phyloP scores from a whole-genome alignment of 2,797 vertebrate genomes.

The Aotus griseimembra region DNA sequence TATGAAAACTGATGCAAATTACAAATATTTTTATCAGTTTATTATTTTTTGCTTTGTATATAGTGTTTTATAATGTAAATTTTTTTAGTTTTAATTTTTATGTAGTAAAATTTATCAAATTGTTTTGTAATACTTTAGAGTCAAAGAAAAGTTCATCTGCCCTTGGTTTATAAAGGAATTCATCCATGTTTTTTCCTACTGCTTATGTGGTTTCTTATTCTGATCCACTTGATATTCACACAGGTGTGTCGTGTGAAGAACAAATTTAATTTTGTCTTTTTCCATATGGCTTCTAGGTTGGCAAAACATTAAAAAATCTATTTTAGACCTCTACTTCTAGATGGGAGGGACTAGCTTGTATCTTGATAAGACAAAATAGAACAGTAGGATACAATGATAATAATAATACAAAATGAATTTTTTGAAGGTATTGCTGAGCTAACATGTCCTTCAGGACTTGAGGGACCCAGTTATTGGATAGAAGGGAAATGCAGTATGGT shows the following conservation, averaged over 20 bases:
- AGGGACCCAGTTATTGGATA: not conserved
- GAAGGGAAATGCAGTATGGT: not conserved
- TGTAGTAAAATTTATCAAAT: not conserved
- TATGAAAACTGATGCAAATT: not conserved
- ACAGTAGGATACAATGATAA: slow-evolving; percentile 15
- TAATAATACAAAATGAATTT: not conserved
- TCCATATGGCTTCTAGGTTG: slow-evolving; percentile 60
- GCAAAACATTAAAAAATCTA: slow-evolving; percentile 53
- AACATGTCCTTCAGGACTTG: not conserved
- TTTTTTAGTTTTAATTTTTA: not conserved
- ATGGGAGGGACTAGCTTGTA: not conserved
- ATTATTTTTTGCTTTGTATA: not conserved
- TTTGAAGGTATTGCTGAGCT: not conserved
- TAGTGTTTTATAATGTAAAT: not conserved
- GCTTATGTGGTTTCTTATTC: slow-evolving; percentile 39
- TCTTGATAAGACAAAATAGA: slow-evolving; percentile 45
- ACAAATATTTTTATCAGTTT: not conserved
- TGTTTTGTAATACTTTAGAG: not conserved
- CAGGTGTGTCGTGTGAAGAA: slow-evolving; percentile 65
- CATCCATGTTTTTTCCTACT: slow-evolving; percentile 4
- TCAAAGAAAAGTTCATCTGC: not conserved
- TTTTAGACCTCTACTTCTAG: slow-evolving; percentile 53
- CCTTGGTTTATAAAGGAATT: not conserved
- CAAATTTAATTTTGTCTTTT: slow-evolving; percentile 68
- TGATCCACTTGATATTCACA: slow-evolving; percentile 52